phyloP scores from a whole-genome alignment of 2,113 vertebrate genomes.

The Isurus oxyrinchus region DNA sequence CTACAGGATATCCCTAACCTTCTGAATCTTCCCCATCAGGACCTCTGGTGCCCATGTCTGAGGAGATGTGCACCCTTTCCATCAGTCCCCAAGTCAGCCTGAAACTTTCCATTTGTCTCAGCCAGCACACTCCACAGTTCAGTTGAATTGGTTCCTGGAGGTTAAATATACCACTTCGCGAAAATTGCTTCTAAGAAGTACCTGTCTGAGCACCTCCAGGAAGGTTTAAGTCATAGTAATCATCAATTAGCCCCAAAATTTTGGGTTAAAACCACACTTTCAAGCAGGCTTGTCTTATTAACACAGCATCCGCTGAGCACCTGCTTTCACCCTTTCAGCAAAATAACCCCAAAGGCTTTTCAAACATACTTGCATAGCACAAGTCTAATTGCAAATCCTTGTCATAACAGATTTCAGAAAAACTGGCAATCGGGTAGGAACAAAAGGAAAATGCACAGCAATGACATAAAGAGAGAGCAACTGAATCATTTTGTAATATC shows the following conservation, averaged over 20 bases:
- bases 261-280: background rate
- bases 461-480: background rate
- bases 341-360: background rate
- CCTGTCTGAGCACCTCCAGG: background rate
- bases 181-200: background rate
- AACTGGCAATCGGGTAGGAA: background rate
- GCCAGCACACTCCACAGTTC: background rate
- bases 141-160: background rate
- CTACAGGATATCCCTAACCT: background rate
- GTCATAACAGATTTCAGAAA: background rate
- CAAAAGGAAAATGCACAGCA: background rate
- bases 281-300: background rate
- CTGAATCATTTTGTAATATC: background rate
- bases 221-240: background rate
- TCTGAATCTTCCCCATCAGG: background rate
- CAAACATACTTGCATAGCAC: background rate
- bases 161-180: background rate
- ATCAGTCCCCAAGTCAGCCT: background rate
- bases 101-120: background rate
- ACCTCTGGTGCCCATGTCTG: background rate
- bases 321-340: background rate
- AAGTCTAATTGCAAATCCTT: background rate
- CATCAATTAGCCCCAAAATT: background rate
- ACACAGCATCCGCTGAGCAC: background rate
- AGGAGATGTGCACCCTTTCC: no score